Evolutionary conservation across 2,797 vertebrate species (phyloP), one percentile per base, ranked within the genome.

Genomic region (Falco rusticolus): DNA sequence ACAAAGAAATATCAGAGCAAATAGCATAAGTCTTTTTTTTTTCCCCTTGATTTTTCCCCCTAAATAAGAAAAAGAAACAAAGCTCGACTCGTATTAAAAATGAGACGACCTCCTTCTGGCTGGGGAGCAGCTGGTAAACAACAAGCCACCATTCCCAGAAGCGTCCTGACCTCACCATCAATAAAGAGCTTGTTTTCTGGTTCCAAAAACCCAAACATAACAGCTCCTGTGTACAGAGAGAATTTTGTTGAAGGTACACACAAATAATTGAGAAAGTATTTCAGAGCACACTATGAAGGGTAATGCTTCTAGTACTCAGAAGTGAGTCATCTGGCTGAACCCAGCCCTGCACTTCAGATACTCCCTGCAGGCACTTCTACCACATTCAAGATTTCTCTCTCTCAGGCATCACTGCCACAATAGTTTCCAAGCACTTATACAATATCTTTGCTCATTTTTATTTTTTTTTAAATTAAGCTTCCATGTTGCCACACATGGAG

Each of bases 91-190:
- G 5, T 41, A 51, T 88, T 81, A 59, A 84, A 77, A 53, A 33
- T 84, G 37, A 72, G 69, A 59, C 4, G 4, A 69, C 47, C 51
- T 79, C n/a, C 34, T 86, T 16, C 89, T 92, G 75, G 68, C 88
- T 89, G 47, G 31, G 47, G 56, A 96, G 74, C 81, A 92, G 92
- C 70, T 92, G 80, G 77, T 87, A 93, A 87, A 61, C 84, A 83
- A 28, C 33, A 63, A 79, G 68, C 37, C 48, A 60, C 78, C 5
- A 1, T 50, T 92, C 79, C 76, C 91, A 93, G 89, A 87, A 94
- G 53, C 0, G 0, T 19, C 57, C 92, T 76, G 82, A 93, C 84
- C 39, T 91, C 87, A 77, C 21, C 93, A 71, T 47, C 91, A 92
- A 91, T 64, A 88, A 93, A 81, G 43, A 45, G 19, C 82, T 84